These are phyloP conservation scores for Dynastes hyllus DNA, from an alignment of 2,888 invertebrate genomes.

Conservation along the genomic window DNA sequence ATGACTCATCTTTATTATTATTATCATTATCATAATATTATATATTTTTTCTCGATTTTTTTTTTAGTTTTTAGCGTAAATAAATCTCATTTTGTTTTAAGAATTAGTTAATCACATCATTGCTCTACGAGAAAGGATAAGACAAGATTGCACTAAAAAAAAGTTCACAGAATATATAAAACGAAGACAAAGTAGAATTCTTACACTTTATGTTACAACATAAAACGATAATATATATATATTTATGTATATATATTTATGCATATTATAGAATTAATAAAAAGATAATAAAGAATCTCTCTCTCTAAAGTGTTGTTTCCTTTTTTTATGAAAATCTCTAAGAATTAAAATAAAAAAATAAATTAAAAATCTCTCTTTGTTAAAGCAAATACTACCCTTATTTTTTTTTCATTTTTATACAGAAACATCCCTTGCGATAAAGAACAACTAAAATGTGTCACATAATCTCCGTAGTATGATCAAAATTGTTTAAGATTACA, in stretches of 20 bases:
- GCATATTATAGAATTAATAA: conserved; percentile 33
- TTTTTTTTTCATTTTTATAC: neutral
- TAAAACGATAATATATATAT: conserved; percentile 46
- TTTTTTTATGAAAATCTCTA: conserved; percentile 20
- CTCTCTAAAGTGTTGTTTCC: neutral
- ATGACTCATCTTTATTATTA: conserved; percentile 10
- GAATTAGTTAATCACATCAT: conserved; percentile 47
- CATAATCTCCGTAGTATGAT: neutral
- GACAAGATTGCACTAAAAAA: conserved; percentile 47
- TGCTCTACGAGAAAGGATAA: conserved; percentile 41
- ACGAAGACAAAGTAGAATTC: conserved; percentile 41
- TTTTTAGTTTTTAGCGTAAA: conserved; percentile 34
- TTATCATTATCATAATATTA: conserved; percentile 24
- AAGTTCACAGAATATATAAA: conserved; percentile 36
- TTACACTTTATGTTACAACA: conserved; percentile 43
- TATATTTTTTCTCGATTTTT: conserved; percentile 7
- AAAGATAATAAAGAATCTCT: conserved; percentile 29
- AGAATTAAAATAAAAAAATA: conserved; percentile 22
- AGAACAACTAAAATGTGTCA: conserved; percentile 40
- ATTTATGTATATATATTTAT: conserved; percentile 19
- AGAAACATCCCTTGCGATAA: conserved; percentile 33
- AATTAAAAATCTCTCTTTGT: conserved; percentile 29
- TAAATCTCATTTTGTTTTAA: conserved; percentile 44
- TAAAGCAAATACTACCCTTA: neutral
- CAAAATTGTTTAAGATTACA: too few species aligned